These are phyloP conservation scores for Zootoca vivipara DNA, from an alignment of 2,113 vertebrate species.

Conservation along the genomic window DNA sequence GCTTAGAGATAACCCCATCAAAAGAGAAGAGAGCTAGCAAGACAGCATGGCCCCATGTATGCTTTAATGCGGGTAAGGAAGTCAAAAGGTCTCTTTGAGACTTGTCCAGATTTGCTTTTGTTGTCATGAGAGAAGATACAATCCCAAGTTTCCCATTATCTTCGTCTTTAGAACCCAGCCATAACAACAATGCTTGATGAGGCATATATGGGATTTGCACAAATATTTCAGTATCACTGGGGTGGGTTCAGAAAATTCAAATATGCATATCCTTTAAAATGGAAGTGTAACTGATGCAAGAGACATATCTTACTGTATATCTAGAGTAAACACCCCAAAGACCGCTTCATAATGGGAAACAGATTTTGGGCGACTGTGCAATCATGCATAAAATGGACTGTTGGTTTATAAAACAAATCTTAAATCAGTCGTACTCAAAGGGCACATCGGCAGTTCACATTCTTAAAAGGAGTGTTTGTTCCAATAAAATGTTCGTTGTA, in stretches of 20 bases:
- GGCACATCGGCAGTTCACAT: neutral
- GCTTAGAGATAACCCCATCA: neutral
- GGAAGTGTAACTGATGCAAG: neutral
- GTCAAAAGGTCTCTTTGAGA: neutral
- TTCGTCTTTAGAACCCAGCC: neutral
- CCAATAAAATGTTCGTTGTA: neutral
- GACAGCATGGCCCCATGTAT: neutral
- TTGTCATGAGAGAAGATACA: neutral
- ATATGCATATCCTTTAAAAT: neutral
- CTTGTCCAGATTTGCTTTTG: neutral
- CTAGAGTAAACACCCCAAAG: neutral
- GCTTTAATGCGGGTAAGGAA: neutral
- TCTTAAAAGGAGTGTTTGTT: neutral
- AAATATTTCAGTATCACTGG: neutral
- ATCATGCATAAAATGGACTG: neutral
- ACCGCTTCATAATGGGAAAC: neutral
- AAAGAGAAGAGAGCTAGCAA: neutral
- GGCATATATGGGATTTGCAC: neutral
- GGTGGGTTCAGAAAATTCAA: neutral
- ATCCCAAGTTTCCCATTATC: neutral
- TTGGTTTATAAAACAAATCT: slow-evolving; percentile 20
- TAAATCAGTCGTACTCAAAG: neutral
- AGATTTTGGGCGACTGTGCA: slow-evolving; percentile 11
- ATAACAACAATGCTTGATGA: neutral
- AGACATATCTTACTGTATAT: neutral